A percentile compares a stretch with the other conserved stretches of the same genome.
Evolutionary conservation across 2,888 invertebrate genomes (phyloP).

Genomic region (Harpalus rubripes): DNA sequence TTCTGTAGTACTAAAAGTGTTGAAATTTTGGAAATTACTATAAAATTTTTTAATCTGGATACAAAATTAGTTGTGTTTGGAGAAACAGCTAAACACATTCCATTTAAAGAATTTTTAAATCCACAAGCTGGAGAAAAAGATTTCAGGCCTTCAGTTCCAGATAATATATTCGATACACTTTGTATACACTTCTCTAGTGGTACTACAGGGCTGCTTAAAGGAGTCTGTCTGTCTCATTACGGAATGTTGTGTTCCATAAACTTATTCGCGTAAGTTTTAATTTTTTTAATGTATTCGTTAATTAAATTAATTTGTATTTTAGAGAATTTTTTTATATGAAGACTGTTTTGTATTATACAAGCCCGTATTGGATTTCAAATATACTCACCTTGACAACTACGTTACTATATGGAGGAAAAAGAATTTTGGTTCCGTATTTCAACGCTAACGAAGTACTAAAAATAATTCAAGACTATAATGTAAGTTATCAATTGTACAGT

Average conservation of each 20-base stretch:
- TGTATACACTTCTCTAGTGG: slow-evolving; percentile 69
- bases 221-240: slow-evolving; percentile 66
- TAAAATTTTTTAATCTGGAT: slow-evolving; percentile 69
- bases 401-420: slow-evolving; percentile 69
- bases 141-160: slow-evolving; percentile 70
- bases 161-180: slow-evolving; percentile 51
- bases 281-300: neutral
- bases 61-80: slow-evolving; percentile 73
- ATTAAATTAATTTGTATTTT: neutral
- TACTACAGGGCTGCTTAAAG: slow-evolving; percentile 69
- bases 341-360: slow-evolving; percentile 15
- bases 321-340: neutral
- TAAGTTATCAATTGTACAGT: no score
- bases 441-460: slow-evolving; percentile 11
- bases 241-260: slow-evolving; percentile 11
- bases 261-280: neutral
- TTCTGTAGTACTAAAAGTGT: slow-evolving; percentile 72
- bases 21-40: slow-evolving; percentile 70
- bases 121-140: slow-evolving; percentile 70
- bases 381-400: slow-evolving; percentile 68
- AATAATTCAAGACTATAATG: slow-evolving; percentile 31
- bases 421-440: neutral
- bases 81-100: slow-evolving; percentile 68
- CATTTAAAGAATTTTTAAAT: slow-evolving; percentile 70
- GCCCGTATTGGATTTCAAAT: slow-evolving; percentile 70